Conservation (phyloP, 1,140 invertebrate genomes). For the Gonioctena quinquepunctata region DNA sequence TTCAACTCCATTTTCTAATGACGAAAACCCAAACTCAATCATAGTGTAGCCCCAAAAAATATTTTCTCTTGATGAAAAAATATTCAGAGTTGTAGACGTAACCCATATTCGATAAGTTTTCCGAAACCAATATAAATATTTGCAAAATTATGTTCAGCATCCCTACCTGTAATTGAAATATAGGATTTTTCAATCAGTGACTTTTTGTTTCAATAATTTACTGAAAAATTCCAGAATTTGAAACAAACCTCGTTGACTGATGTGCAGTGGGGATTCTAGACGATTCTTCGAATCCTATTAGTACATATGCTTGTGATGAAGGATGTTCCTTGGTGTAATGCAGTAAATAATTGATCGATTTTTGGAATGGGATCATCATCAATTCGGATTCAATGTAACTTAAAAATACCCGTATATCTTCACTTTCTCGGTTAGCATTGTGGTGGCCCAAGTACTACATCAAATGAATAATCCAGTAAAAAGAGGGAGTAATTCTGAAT, state of each 20-base stretch:
- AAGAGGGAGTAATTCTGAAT: no score
- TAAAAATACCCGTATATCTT: conserved; percentile 54
- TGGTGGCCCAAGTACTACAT: conserved; percentile 11
- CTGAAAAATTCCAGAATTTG: conserved; percentile 21
- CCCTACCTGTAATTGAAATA: conserved; percentile 36
- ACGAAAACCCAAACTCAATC: conserved; percentile 41
- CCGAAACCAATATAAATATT: conserved; percentile 7
- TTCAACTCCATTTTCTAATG: conserved; percentile 26
- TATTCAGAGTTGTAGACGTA: conserved; percentile 33
- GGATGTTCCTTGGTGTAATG: conserved; percentile 29
- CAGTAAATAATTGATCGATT: conserved; percentile 33
- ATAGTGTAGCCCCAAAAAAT: conserved; percentile 39
- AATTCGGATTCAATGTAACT: conserved; percentile 34
- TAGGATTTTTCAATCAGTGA: conserved; percentile 37
- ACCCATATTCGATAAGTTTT: conserved; percentile 10
- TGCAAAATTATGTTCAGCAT: conserved; percentile 28
- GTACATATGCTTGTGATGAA: conserved; percentile 42
- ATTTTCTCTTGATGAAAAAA: conserved; percentile 30
- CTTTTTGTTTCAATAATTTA: conserved; percentile 11
- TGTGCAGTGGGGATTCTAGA: conserved; percentile 50
- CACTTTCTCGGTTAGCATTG: conserved; percentile 39
- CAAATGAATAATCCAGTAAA: no score
- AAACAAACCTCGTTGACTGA: conserved; percentile 13
- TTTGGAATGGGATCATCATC: conserved; percentile 27
- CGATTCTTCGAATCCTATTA: conserved; percentile 51